These are phyloP conservation scores for Paramormyrops kingsleyae DNA, from an alignment of 2,113 vertebrate genomes.

Conservation along the genomic window DNA sequence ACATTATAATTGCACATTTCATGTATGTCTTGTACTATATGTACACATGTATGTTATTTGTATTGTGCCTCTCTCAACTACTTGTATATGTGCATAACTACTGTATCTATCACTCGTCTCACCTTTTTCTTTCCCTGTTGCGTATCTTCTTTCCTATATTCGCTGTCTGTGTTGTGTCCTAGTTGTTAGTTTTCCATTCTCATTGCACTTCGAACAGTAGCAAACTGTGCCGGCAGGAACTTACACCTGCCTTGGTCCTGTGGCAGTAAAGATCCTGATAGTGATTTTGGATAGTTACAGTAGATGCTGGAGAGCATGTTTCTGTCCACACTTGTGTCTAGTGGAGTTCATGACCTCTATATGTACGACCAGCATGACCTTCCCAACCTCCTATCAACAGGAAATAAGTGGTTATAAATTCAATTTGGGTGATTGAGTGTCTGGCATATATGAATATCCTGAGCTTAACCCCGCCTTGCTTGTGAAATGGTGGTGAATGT, in stretches of 20 bases:
- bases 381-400: background rate
- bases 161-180: background rate
- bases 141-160: background rate
- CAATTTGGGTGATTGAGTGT: background rate
- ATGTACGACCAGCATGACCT: background rate
- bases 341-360: background rate
- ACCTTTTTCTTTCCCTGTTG: background rate
- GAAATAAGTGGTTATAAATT: background rate
- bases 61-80: background rate
- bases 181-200: background rate
- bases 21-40: background rate
- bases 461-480: background rate
- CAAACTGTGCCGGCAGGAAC: background rate
- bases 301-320: background rate
- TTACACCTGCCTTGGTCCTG: background rate
- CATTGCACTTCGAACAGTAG: background rate
- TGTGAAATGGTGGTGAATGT: background rate
- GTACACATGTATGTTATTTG: background rate
- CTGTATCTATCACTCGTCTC: background rate
- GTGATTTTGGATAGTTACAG: background rate
- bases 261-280: background rate
- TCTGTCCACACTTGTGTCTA: background rate
- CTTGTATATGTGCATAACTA: background rate
- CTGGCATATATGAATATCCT: background rate
- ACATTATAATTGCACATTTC: background rate